Evolutionary conservation across 2,888 invertebrate genomes (phyloP).

Genomic region (Plutella xylostella): DNA sequence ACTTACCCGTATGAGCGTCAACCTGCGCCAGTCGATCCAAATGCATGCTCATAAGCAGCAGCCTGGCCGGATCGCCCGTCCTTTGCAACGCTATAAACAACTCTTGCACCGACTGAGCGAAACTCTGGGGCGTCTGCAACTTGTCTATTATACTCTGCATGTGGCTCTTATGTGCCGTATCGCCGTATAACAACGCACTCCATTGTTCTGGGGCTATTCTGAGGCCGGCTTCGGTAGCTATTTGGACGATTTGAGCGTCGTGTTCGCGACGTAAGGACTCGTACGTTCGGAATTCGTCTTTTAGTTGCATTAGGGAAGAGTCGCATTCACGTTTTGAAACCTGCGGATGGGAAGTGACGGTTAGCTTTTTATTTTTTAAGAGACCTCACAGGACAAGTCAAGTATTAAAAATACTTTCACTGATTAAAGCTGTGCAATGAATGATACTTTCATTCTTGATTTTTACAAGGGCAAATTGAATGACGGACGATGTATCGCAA

Average conservation of each 20-base stretch:
- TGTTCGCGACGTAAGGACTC: constrained; percentile 94
- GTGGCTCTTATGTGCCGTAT: constrained; percentile 94
- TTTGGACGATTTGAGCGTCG: constrained; percentile 98
- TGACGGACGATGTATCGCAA: too few species aligned
- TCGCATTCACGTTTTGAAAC: constrained; percentile 96
- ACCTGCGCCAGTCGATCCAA: constrained; percentile 88
- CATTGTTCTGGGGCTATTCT: constrained; percentile 98
- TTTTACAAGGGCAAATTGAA: too few species aligned
- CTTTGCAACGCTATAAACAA: constrained; percentile 90
- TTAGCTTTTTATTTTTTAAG: too few species aligned
- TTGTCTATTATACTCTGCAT: constrained; percentile 93
- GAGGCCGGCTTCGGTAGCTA: constrained; percentile 96
- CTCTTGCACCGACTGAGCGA: constrained; percentile 92
- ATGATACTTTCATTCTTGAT: too few species aligned
- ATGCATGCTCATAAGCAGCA: constrained; percentile 81
- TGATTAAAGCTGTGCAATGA: too few species aligned
- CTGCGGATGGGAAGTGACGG: constrained; percentile 48
- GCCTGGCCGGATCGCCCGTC: constrained; percentile 83
- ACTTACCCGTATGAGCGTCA: constrained; percentile 83
- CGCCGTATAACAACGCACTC: constrained; percentile 96
- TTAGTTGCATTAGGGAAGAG: constrained; percentile 97
- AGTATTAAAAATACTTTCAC: too few species aligned
- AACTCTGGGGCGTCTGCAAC: constrained; percentile 93
- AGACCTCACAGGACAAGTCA: too few species aligned
- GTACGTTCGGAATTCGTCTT: constrained; percentile 96